Evolutionary conservation across 1,140 invertebrate species (phyloP).

Genomic region (Drosophila seguyi): DNA sequence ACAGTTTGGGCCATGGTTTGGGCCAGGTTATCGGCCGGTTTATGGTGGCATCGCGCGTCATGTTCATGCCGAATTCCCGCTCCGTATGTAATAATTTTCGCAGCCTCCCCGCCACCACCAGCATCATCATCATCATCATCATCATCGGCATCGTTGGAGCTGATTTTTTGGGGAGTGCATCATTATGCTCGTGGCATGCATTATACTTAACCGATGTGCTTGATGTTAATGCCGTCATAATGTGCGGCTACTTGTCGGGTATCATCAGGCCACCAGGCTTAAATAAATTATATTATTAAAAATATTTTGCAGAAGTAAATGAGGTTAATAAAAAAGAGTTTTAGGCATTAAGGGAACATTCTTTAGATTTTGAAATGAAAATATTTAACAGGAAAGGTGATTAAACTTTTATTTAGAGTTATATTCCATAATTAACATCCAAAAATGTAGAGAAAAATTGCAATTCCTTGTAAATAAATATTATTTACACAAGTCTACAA

Average conservation of each 20-base stretch:
- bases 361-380: too few species aligned
- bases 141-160: not conserved
- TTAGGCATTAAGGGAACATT: not conserved
- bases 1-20: conserved; percentile 40
- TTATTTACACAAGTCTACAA: not conserved
- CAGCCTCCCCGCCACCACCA: conserved; percentile 47
- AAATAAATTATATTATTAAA: conserved; percentile 7
- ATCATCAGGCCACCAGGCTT: conserved; percentile 2
- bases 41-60: conserved; percentile 80
- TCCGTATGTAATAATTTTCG: conserved; percentile 72
- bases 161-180: conserved; percentile 44
- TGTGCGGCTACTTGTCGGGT: conserved; percentile 58
- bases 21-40: conserved; percentile 72
- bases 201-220: conserved; percentile 46
- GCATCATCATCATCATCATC: conserved; percentile 2
- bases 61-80: conserved; percentile 78
- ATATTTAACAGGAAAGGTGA: not conserved
- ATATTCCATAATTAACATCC: not conserved
- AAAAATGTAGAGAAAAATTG: not conserved
- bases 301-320: not conserved
- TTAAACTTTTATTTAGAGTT: not conserved
- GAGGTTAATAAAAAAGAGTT: not conserved
- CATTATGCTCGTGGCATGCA: conserved; percentile 54
- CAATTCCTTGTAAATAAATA: not conserved
- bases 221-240: conserved; percentile 63